Percentiles rank a stretch among this genome's conserved stretches.
These are phyloP conservation scores for Sciurus vulgaris DNA, from an alignment of 2,797 vertebrate genomes.

Conservation along the genomic window DNA sequence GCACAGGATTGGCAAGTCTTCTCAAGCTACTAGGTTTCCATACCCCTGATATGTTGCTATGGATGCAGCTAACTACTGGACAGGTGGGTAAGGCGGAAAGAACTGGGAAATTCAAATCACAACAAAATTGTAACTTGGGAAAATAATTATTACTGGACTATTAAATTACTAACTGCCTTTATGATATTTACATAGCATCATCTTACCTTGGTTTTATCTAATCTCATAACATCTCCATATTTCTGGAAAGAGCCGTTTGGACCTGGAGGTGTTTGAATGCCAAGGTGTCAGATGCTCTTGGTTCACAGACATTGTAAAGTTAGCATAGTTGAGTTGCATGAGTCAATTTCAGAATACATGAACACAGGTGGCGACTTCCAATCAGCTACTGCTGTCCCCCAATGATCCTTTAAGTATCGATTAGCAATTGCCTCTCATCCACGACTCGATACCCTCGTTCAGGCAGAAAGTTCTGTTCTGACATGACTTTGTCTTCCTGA, in stretches of 20 bases:
- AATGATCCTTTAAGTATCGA: neutral
- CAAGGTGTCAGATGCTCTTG: neutral
- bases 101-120: neutral
- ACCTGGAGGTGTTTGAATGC: slow-evolving; percentile 3
- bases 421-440: neutral
- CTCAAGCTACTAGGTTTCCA: neutral
- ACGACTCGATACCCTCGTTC: neutral
- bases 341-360: neutral
- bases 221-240: neutral
- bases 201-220: neutral
- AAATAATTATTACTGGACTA: neutral
- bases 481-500: neutral
- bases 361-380: neutral
- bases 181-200: neutral
- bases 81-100: neutral
- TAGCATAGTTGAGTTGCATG: neutral
- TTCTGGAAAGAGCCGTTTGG: neutral
- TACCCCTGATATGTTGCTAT: neutral
- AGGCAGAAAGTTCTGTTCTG: neutral
- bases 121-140: neutral
- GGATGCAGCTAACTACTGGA: neutral
- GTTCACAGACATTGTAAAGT: neutral
- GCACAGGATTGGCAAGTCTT: neutral
- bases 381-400: neutral
- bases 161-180: neutral